A percentile compares a stretch with the other conserved stretches of the same genome.
Evolutionary conservation across 2,797 vertebrate genomes (phyloP).

Genomic region (Microctenopoma steveboyesi): DNA sequence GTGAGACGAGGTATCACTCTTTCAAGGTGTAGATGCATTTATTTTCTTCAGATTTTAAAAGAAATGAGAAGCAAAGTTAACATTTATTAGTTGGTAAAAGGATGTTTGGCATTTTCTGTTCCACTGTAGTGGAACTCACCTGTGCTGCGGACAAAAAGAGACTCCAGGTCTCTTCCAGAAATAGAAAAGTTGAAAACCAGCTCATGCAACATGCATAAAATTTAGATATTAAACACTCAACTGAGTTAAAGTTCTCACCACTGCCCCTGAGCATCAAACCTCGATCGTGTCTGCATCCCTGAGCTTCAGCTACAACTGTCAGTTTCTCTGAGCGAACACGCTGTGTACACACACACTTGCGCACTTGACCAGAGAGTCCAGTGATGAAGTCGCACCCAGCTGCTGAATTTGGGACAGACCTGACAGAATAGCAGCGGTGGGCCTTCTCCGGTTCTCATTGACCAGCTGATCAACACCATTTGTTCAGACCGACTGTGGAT

Average conservation of each 20-base stretch:
- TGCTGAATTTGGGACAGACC: conserved; percentile 80
- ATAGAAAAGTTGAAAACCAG: not conserved
- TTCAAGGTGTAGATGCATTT: conserved; percentile 45
- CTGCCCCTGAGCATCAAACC: conserved; percentile 38
- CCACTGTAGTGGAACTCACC: conserved; percentile 21
- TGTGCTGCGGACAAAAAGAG: conserved; percentile 1
- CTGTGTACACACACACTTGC: conserved; percentile 16
- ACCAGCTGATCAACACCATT: conserved; percentile 45
- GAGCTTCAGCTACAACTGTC: conserved; percentile 52
- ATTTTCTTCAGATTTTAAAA: conserved; percentile 28
- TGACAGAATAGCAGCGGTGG: conserved; percentile 71
- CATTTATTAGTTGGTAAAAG: not conserved
- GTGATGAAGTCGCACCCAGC: conserved; percentile 78
- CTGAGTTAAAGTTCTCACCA: conserved; percentile 39
- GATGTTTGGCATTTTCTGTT: not conserved
- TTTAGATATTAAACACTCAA: not conserved
- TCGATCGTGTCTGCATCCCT: conserved; percentile 60
- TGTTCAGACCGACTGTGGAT: conserved; percentile 28
- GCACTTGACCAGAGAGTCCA: conserved; percentile 46
- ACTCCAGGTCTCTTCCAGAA: conserved; percentile 12
- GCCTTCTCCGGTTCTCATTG: conserved; percentile 48
- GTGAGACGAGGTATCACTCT: conserved; percentile 36
- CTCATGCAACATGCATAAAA: not conserved
- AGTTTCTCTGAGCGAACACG: conserved; percentile 27
- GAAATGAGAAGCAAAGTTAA: too few relatives aligned